Evolutionary conservation across 2,113 vertebrate species (phyloP), one percentile per base, ranked within the genome.

Genomic region (Zosterops borbonicus): DNA sequence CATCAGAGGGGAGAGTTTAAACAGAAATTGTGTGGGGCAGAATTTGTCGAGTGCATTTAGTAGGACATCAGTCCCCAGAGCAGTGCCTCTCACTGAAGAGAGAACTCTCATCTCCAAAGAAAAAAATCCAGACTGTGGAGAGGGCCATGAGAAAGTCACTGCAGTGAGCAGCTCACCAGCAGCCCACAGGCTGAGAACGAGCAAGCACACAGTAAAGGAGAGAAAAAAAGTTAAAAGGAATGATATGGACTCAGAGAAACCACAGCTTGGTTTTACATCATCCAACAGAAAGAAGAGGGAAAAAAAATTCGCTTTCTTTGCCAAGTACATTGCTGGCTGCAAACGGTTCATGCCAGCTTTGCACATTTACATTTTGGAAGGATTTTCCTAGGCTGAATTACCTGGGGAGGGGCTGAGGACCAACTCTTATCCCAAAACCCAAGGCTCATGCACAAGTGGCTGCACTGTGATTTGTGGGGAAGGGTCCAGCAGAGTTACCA

Each of bases 251-350:
- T 78, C 69, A 82, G 80, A 94, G 81, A 96, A 95, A 95, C 70
- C 58, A 58, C 94, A 96, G 64, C 92, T 95, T 95, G 89, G 33
- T 88, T 95, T 95, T 96, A 89, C 77, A 95, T 95, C 87, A 92
- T 91, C 33, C 67, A 63, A 37, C 20, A 64, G 55, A 47, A 91
- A 56, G 28, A 27, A n/a, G 27, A 62, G 46, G 5, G 5, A 23
- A 46, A 49, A 46, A 69, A 73, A 73, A 81, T 35, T 44, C 11
- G n/a, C 35, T 56, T 63, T 44, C 25, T 81, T 94, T 83, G 82
- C 85, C 92, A 96, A 92, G 92, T 75, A 93, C 75, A 55, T 91
- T 94, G 79, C 79, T 94, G 87, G 87, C 88, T 88, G 60, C 47
- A 94, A 91, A 71, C 0, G 0, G 27, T 95, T 97, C 90, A 91